phyloP scores from a whole-genome alignment of 2,888 invertebrate species.

The Dinocampus coccinellae region DNA sequence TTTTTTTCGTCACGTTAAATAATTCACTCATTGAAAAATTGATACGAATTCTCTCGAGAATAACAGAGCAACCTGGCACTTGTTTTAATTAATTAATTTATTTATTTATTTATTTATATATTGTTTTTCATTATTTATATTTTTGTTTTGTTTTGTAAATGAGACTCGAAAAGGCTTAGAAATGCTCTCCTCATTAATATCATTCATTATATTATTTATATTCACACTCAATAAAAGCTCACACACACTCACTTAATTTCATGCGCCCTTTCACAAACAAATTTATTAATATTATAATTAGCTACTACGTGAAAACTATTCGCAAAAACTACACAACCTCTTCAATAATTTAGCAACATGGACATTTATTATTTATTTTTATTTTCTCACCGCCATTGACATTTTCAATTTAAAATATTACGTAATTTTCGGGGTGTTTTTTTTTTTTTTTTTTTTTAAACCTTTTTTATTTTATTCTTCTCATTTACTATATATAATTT shows the following conservation, averaged over 20 bases:
- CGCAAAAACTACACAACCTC: slow-evolving; percentile 54
- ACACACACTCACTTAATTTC: slow-evolving; percentile 1
- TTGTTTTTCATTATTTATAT: too few species aligned
- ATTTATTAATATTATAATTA: slow-evolving; percentile 9
- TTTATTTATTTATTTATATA: too few species aligned
- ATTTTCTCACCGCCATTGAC: not conserved
- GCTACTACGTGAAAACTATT: slow-evolving; percentile 37
- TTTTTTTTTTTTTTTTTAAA: slow-evolving; percentile 16
- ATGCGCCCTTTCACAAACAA: slow-evolving; percentile 16
- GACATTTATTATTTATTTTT: slow-evolving; percentile 53
- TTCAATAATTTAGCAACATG: slow-evolving; percentile 61
- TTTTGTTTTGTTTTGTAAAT: not conserved
- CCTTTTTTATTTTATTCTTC: not conserved
- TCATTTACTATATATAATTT: not conserved
- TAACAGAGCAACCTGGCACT: not conserved
- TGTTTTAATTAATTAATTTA: too few species aligned
- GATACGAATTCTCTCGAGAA: not conserved
- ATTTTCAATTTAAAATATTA: slow-evolving; percentile 48
- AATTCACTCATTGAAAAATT: not conserved
- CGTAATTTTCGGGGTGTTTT: not conserved
- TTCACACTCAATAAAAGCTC: not conserved
- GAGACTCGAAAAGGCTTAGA: not conserved
- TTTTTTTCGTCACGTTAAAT: not conserved
- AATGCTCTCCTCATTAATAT: not conserved
- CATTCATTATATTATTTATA: not conserved